Evolutionary conservation across 2,113 vertebrate species (phyloP).

Genomic region (Lontra canadensis): DNA sequence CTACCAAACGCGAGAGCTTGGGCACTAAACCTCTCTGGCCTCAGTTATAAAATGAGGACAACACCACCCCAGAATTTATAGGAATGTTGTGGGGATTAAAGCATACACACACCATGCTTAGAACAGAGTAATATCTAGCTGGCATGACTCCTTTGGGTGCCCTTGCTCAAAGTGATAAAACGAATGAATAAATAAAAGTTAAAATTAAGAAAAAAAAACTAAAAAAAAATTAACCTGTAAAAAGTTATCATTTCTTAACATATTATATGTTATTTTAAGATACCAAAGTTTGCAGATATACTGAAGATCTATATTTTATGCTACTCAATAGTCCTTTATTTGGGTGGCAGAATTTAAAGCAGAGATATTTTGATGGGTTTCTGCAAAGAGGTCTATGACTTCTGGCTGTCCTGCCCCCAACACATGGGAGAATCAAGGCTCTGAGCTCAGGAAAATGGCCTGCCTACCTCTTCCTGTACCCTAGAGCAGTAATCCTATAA

Average conservation of each 20-base stretch:
- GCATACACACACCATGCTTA: neutral
- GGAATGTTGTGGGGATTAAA: neutral
- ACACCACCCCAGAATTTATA: neutral
- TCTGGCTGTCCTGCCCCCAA: neutral
- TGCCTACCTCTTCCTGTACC: neutral
- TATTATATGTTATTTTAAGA: neutral
- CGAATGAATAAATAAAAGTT: neutral
- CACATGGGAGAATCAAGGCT: neutral
- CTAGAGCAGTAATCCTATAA: neutral
- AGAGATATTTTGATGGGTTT: neutral
- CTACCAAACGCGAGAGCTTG: neutral
- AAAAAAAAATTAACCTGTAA: neutral
- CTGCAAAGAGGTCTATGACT: neutral
- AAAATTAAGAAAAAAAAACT: neutral
- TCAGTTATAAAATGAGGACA: neutral
- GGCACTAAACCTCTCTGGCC: neutral
- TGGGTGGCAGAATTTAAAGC: neutral
- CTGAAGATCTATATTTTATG: neutral
- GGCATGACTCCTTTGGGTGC: too few relatives aligned
- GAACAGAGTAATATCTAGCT: neutral
- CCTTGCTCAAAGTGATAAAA: neutral
- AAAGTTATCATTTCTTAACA: neutral
- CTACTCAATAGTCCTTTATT: neutral
- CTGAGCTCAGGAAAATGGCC: neutral
- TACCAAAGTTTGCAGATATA: neutral